phyloP scores from a whole-genome alignment of 2,888 invertebrate species.

The Macrosoma leucophasiata region DNA sequence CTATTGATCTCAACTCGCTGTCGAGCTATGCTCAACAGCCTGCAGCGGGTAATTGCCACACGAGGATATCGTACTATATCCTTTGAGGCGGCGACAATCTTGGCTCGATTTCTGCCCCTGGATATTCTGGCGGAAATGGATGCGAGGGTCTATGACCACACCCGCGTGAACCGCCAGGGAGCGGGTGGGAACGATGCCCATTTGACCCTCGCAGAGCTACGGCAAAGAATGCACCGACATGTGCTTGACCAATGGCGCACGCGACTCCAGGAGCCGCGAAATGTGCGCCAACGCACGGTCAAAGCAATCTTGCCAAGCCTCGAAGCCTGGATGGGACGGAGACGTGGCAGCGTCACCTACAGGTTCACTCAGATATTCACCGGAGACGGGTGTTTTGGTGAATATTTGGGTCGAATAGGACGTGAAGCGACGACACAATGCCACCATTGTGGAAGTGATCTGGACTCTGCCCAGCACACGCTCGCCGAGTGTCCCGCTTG shows the following conservation, averaged over 20 bases:
- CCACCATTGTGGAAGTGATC: conserved; percentile 2
- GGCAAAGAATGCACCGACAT: background rate
- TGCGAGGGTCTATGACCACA: conserved; percentile 3
- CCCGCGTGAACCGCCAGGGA: conserved; percentile 1
- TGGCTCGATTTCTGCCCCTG: conserved; percentile 7
- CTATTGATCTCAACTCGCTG: too few relatives aligned
- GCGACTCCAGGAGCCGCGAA: background rate
- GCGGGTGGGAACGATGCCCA: background rate
- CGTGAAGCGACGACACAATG: conserved; percentile 7
- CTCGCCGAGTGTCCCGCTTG: conserved; percentile 7
- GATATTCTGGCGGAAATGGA: conserved; percentile 15
- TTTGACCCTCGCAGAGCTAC: background rate
- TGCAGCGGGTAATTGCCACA: too few relatives aligned
- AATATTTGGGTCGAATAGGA: conserved; percentile 7
- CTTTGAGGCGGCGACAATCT: conserved; percentile 5
- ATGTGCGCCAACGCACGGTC: background rate
- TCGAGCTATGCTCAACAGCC: too few relatives aligned
- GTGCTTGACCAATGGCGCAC: background rate
- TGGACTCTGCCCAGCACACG: conserved; percentile 7
- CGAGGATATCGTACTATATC: conserved; percentile 9
- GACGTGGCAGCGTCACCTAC: conserved; percentile 1
- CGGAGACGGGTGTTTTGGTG: conserved; percentile 12
- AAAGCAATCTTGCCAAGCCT: too few relatives aligned
- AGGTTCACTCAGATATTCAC: conserved; percentile 6
- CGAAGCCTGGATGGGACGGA: conserved; percentile 3